Base-by-base conservation (phyloP, 2,797 vertebrate genomes). In the Neostethus bicornis region DNA sequence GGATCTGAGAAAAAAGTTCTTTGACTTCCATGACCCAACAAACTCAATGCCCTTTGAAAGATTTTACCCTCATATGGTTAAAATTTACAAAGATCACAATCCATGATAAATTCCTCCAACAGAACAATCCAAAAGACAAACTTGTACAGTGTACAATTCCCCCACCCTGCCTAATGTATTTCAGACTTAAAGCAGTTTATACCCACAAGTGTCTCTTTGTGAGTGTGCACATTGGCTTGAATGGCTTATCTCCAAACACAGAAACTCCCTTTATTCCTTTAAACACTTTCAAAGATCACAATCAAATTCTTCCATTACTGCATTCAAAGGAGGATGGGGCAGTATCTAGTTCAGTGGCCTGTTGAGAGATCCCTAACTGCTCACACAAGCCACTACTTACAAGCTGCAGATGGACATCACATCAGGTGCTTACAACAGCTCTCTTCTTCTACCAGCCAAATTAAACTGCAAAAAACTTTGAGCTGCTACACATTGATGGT, bases 161-260 rank as follows among this genome's bases (percentile, higher is more conserved):
- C 13, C 48, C 68, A 55, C 66, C 65, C 62, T 25, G 39, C 70
- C 47, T 66, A 66, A 66, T 73, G 70, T 34, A 46, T 46, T 11
- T 70, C 12, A 29, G 11, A 37, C 42, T 51, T 44, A 60, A 51
- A 43, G 28, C 16, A 44, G 42, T 65, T 55, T 47, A 70, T 57
- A 48, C 43, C n/a, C 54, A 85, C 85, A 87, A 64, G 49, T 58
- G 56, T 59, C 32, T 78, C 80, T 84, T 87, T 88, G 85, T 88
- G 51, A 51, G 61, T 76, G 70, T 67, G 79, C 67, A 45, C 45
- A 55, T 61, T 85, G 55, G 77, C 75, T 74, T 84, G 46, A 75
- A 55, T 51, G 35, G 72, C 70, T 85, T 32, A 81, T 79, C 66
- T 68, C 53, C 38, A 70, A 66, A 69, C 52, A 68, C 45, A 75